These are phyloP conservation scores for Meloidogyne floridensis DNA, from an alignment of 1,140 invertebrate genomes.

Conservation along the genomic window DNA sequence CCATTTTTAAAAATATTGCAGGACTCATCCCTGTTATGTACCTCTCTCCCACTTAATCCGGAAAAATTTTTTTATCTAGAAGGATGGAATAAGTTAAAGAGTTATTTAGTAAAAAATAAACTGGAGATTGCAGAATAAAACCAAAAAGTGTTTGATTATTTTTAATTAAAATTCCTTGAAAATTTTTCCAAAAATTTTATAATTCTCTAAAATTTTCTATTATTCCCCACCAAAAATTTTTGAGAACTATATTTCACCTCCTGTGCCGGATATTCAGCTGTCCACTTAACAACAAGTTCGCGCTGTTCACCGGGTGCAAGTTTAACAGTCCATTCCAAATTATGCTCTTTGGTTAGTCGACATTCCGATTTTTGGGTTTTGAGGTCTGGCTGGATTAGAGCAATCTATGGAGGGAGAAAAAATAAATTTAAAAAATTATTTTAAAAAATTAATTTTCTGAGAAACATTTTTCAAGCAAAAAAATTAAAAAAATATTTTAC, in stretches of 20 bases:
- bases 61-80: too few species aligned
- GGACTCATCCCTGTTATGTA: too few species aligned
- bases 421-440: neutral
- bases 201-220: neutral
- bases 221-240: neutral
- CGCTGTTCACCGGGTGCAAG: slow-evolving; percentile 38
- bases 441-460: neutral
- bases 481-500: slow-evolving; percentile 11
- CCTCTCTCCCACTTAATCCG: too few species aligned
- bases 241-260: slow-evolving; percentile 8
- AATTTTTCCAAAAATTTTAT: neutral
- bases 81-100: too few species aligned
- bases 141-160: too few species aligned
- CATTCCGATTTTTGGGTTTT: slow-evolving; percentile 15
- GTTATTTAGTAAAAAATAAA: too few species aligned
- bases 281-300: slow-evolving; percentile 39
- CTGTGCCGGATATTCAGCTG: slow-evolving; percentile 22
- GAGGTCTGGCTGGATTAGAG: slow-evolving; percentile 37
- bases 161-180: too few species aligned
- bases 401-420: slow-evolving; percentile 19
- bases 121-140: too few species aligned
- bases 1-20: too few species aligned
- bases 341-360: slow-evolving; percentile 39
- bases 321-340: slow-evolving; percentile 38
- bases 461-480: slow-evolving; percentile 16